Conservation (phyloP, 2,113 vertebrate genomes). For the Bubo bubo region DNA sequence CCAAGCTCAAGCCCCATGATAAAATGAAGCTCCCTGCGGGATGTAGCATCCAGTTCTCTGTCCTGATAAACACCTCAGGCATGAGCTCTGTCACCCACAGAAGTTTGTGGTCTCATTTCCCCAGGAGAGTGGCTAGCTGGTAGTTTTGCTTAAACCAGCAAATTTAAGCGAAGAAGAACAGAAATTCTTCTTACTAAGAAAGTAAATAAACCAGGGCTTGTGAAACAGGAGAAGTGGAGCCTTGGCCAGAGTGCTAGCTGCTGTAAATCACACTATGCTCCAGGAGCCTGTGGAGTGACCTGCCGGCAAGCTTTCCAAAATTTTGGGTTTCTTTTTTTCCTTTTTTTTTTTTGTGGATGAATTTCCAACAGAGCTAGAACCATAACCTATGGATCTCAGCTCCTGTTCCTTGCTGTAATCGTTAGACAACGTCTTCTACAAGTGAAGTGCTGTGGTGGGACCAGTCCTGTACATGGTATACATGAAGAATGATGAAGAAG, state of each 20-base stretch:
- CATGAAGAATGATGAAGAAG: background rate
- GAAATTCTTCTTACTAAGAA: background rate
- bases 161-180: background rate
- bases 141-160: background rate
- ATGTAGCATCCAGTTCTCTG: background rate
- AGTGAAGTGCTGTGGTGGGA: background rate
- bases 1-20: fast-evolving
- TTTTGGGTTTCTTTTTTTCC: background rate
- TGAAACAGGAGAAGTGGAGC: background rate
- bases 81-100: background rate
- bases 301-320: background rate
- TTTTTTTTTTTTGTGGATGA: background rate
- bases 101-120: background rate
- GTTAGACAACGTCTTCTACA: background rate
- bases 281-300: background rate
- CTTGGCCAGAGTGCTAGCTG: too few relatives aligned
- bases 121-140: background rate
- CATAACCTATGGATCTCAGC: background rate
- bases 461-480: background rate
- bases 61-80: background rate
- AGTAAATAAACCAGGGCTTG: background rate
- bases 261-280: background rate
- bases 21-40: background rate
- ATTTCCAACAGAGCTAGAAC: background rate
- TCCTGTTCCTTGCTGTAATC: background rate